A percentile compares a stretch with the other conserved stretches of the same genome.
phyloP scores from a whole-genome alignment of 2,888 invertebrate species.

The Eilema depressum region DNA sequence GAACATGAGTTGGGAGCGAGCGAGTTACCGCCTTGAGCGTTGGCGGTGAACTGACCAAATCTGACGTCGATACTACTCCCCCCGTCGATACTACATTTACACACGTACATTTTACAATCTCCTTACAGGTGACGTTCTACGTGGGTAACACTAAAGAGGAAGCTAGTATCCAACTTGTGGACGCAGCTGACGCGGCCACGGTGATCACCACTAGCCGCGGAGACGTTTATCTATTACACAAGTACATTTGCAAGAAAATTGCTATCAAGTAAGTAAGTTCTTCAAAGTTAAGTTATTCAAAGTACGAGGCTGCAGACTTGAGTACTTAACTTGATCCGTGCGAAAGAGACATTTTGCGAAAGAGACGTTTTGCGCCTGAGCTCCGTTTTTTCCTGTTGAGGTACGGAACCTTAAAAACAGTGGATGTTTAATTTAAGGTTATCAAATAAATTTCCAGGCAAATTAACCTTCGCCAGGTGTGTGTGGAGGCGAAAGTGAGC shows the following conservation, averaged over 20 bases:
- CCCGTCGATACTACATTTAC: too few relatives aligned
- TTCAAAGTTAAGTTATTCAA: too few relatives aligned
- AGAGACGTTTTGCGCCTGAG: too few relatives aligned
- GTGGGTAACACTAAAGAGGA: slow-evolving; percentile 78
- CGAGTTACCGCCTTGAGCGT: too few relatives aligned
- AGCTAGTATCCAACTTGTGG: slow-evolving; percentile 83
- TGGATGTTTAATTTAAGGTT: not conserved
- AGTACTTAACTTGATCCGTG: too few relatives aligned
- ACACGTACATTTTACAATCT: not conserved
- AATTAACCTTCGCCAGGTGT: slow-evolving; percentile 77
- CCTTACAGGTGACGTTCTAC: slow-evolving; percentile 73
- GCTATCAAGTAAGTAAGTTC: slow-evolving; percentile 85
- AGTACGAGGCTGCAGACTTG: too few relatives aligned
- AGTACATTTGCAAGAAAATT: slow-evolving; percentile 90
- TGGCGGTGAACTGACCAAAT: too few relatives aligned
- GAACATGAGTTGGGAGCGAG: too few relatives aligned
- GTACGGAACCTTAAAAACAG: too few relatives aligned
- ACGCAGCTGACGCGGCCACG: slow-evolving; percentile 90
- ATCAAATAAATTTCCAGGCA: slow-evolving; percentile 61
- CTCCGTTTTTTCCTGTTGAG: too few relatives aligned
- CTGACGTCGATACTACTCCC: too few relatives aligned
- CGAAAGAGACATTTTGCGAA: too few relatives aligned
- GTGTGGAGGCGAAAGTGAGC: slow-evolving; percentile 79
- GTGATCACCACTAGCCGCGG: slow-evolving; percentile 89
- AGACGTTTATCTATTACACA: slow-evolving; percentile 90